Evolutionary conservation across 2,113 vertebrate species (phyloP).

Genomic region (Callithrix jacchus): DNA sequence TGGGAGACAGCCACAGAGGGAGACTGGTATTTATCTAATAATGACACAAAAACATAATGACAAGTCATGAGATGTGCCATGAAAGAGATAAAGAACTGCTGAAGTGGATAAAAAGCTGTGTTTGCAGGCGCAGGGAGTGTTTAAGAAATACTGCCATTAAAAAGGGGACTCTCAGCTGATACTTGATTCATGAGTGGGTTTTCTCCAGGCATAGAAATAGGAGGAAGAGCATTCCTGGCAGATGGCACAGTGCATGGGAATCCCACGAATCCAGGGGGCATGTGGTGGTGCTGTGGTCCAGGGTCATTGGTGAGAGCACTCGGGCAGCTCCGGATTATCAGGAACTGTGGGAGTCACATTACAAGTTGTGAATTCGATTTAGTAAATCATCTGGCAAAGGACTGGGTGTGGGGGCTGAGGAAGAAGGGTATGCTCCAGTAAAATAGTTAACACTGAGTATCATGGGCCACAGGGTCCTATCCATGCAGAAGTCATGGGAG

Average conservation of each 20-base stretch:
- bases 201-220: not conserved
- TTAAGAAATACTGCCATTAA: not conserved
- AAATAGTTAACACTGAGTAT: not conserved
- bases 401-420: too few relatives aligned
- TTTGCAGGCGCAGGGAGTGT: not conserved
- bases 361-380: not conserved
- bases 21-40: not conserved
- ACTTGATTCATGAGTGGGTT: not conserved
- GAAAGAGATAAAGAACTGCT: not conserved
- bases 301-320: rapidly evolving
- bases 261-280: rapidly evolving
- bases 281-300: not conserved
- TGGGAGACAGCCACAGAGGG: not conserved
- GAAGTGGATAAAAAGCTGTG: not conserved
- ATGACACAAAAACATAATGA: not conserved
- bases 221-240: not conserved
- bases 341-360: not conserved
- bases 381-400: not conserved
- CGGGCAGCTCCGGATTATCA: not conserved
- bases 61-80: not conserved
- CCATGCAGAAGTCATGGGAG: rapidly evolving
- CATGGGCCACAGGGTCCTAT: not conserved
- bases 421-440: not conserved
- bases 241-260: not conserved
- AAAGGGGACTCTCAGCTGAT: not conserved